Base-by-base conservation (phyloP, 2,888 invertebrate species). In the Oeneis ivallda region DNA sequence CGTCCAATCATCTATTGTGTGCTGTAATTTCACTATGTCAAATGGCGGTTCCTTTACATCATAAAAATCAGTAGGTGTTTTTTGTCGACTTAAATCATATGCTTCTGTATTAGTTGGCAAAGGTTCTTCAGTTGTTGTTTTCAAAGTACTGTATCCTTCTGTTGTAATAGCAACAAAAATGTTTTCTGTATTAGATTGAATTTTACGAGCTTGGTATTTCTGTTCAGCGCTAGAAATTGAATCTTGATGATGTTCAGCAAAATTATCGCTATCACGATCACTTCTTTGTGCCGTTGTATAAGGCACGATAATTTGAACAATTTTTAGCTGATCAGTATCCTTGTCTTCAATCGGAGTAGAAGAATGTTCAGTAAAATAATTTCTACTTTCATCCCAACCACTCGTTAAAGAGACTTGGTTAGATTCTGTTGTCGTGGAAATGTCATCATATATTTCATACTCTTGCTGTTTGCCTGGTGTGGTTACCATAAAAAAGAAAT, bases 1-100 rank as follows among this genome's bases (percentile, higher is more conserved):
- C 0, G 96, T 97, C 97, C 97, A 97, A 70, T 95, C 95, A 75
- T 97, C 96, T 65, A 97, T 97, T 73, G 95, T 96, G 73, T 96
- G 95, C 79, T 96, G 96, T 45, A 97, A 86, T 76, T 94, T 94
- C 13, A 94, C 93, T 13, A 96, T 93, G 78, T 96, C 96, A 74
- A 96, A 95, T 0, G 94, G 92, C 39, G 92, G 92, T 71, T 93
- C 93, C 68, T 87, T 90, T 0, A 86, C 85, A 69, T 91, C 90
- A 66, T 91, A 89, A 10, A 87, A 74, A 67, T 90, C 87, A 66
- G 79, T 62, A 77, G 83, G 83, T 75, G 87, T 69, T 76, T 84
- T 94, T 80, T 67, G 89, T 84, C 74, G 90, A 82, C 83, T 93
- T 78, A 75, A 88, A 81, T 93, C 92, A 71, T 93, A 92, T 64